A percentile compares a stretch with the other conserved stretches of the same genome.
Conservation (phyloP, 2,113 vertebrate genomes). For the Oncorhynchus clarkii region DNA sequence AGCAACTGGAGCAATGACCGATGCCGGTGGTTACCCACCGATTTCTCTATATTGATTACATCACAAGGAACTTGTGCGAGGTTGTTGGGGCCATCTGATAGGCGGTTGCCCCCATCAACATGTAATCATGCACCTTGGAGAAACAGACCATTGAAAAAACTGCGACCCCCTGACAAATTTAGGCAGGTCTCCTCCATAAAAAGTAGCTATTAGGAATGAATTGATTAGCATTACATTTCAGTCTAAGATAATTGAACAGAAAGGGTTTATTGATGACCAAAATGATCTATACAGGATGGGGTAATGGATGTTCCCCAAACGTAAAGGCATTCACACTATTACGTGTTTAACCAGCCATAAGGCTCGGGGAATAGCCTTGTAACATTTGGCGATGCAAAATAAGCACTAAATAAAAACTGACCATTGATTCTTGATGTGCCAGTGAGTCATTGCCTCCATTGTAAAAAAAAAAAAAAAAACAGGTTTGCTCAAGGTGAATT, state of each 20-base stretch:
- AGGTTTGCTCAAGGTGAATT: neutral
- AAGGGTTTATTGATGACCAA: neutral
- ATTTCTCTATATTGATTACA: conserved; percentile 43
- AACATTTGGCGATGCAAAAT: neutral
- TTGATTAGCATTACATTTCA: neutral
- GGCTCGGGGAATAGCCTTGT: neutral
- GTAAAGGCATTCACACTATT: neutral
- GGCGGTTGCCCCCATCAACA: neutral
- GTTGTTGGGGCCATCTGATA: conserved; percentile 20
- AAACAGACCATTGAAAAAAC: neutral
- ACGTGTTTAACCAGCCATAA: neutral
- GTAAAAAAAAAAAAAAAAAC: neutral
- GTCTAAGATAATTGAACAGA: neutral
- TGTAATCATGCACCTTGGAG: neutral
- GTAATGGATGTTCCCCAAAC: neutral
- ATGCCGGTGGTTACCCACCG: conserved; percentile 28
- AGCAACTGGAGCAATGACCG: conserved; percentile 24
- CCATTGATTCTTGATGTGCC: neutral
- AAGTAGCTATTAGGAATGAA: neutral
- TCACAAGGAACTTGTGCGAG: conserved; percentile 17
- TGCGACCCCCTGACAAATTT: neutral
- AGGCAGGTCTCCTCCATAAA: neutral
- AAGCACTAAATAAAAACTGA: neutral
- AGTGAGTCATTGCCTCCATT: neutral
- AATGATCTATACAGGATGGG: neutral